Conservation (phyloP, 1,140 invertebrate genomes). For the Ericerus pela region DNA sequence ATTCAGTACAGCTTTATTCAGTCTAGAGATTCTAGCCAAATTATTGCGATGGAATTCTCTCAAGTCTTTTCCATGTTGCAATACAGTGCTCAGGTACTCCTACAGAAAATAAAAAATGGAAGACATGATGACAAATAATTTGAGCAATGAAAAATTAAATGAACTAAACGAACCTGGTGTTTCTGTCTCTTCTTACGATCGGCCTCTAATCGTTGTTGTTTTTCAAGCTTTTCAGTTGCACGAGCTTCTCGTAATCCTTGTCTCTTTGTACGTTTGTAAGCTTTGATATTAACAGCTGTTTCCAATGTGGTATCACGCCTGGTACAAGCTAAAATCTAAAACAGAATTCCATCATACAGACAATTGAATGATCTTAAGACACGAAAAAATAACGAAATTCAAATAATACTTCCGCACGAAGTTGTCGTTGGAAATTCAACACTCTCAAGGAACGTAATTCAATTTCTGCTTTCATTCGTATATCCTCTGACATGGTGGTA, state of each 20-base stretch:
- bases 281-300: constrained; percentile 90
- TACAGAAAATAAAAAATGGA: not conserved
- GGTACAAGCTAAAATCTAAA: constrained; percentile 54
- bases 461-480: constrained; percentile 81
- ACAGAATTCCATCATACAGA: constrained; percentile 11
- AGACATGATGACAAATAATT: too few species aligned
- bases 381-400: too few species aligned
- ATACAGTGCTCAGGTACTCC: constrained; percentile 84
- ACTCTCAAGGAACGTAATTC: constrained; percentile 85
- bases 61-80: constrained; percentile 95
- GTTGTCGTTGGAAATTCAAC: constrained; percentile 85
- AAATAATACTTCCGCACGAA: constrained; percentile 50
- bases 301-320: constrained; percentile 86
- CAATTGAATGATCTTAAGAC: too few species aligned
- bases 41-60: constrained; percentile 90
- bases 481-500: constrained; percentile 78
- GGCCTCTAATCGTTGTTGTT: constrained; percentile 96
- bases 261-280: constrained; percentile 88
- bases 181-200: constrained; percentile 89
- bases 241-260: constrained; percentile 89
- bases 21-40: constrained; percentile 62
- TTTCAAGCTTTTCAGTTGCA: constrained; percentile 94
- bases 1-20: constrained; percentile 90
- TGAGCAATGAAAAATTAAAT: too few species aligned
- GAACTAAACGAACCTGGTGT: constrained; percentile 45